Base-by-base conservation (phyloP, 2,888 invertebrate species). In the Phyto melanocephala region DNA sequence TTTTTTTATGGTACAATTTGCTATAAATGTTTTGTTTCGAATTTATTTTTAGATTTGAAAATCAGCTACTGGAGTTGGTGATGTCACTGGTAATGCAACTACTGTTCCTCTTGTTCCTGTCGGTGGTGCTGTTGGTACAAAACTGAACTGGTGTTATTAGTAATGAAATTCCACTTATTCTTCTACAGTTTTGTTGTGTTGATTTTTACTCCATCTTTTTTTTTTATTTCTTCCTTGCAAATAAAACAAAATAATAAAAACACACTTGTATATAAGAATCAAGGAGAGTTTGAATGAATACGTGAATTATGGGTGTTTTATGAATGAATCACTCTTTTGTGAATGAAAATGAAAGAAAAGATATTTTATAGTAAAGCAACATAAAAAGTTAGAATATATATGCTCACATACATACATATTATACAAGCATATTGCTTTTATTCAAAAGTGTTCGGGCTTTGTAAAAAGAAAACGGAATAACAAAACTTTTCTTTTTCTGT, bases 321-420 rank as follows among this genome's bases (percentile, higher is more conserved):
- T 85, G 84, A 84, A 85, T 85, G 84, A 85, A 85, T 85, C 83
- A 80, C 76, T 77, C 62, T 71, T 75, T 76, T 71, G 75, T 79
- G 82, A 82, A 82, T 82, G 82, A 72, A 75, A 65, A 56, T n/a
- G 28, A 11, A 1, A 58, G 35, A 56, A 62, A 35, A 13, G 45
- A 50, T 60, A 52, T 76, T 60, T 72, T 22, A 60, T 72, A 72
- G 79, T 79, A 79, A 72, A 67, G 50, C 28, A 37, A 22, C 24
- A 22, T 54, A 11, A 54, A 37, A 56, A 67, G 42, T 52, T 54
- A n/a, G n/a, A n/a, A n/a, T n/a, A n/a, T n/a, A n/a, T n/a, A n/a
- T n/a, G n/a, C n/a, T n/a, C n/a, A n/a, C n/a, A n/a, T n/a, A n/a
- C n/a, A n/a, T n/a, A n/a, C n/a, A 52, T 54, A 17, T 50, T 42